Percentiles rank a stretch among this genome's conserved stretches.
These are phyloP conservation scores for Carassius carassius DNA, from an alignment of 2,113 vertebrate species.

Conservation along the genomic window DNA sequence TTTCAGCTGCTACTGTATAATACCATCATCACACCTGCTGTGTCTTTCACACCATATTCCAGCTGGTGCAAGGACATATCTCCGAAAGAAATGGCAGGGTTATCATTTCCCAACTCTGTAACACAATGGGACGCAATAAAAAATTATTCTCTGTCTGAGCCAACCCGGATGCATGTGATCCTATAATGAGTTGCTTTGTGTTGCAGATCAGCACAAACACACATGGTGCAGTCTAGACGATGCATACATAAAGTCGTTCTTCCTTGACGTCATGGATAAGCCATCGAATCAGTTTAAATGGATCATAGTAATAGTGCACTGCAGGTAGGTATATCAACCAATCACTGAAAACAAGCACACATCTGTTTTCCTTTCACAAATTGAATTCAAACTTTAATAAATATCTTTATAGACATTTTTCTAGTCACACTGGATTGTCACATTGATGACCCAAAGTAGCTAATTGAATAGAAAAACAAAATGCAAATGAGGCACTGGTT, in stretches of 20 bases:
- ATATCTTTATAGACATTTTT: not conserved
- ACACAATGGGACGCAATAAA: not conserved
- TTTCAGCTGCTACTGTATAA: not conserved
- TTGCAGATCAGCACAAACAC: constrained; percentile 44
- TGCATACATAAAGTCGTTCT: constrained; percentile 50
- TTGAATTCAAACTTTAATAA: not conserved
- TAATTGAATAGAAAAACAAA: not conserved
- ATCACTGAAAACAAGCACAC: not conserved
- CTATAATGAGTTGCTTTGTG: constrained; percentile 53
- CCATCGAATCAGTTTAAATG: constrained; percentile 12
- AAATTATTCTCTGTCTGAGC: not conserved
- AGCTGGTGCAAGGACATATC: not conserved
- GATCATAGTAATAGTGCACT: not conserved
- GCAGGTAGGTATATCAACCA: not conserved
- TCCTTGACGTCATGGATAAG: constrained; percentile 54
- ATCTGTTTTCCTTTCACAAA: not conserved
- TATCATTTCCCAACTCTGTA: not conserved
- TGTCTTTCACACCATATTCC: constrained; percentile 29
- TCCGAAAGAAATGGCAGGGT: not conserved
- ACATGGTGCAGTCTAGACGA: not conserved
- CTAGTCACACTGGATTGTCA: not conserved
- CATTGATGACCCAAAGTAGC: not conserved
- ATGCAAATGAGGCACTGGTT: not conserved
- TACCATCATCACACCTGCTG: constrained; percentile 40
- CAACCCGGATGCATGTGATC: constrained; percentile 10